Percentiles rank a stretch among this genome's conserved stretches.
Conservation (phyloP, 2,113 vertebrate genomes). For the Perccottus glenii region DNA sequence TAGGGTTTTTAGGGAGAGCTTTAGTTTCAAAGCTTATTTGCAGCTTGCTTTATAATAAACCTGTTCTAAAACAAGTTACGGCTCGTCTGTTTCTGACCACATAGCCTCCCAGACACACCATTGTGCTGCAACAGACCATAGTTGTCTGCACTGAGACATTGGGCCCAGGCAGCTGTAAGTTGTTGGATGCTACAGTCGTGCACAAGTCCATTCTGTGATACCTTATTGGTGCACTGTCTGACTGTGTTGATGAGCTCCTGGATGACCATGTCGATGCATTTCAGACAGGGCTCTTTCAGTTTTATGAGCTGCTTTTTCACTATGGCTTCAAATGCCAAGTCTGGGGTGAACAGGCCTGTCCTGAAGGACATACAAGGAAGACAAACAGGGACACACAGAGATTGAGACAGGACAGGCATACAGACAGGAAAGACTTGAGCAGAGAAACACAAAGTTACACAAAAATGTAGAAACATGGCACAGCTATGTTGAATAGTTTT, state of each 20-base stretch:
- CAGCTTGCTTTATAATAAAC: conserved; percentile 57
- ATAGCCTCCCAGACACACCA: conserved; percentile 42
- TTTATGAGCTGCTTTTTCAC: conserved; percentile 99
- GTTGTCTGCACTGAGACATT: not conserved
- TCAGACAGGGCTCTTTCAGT: conserved; percentile 97
- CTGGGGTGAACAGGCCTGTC: conserved; percentile 98
- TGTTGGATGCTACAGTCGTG: no score
- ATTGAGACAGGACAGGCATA: conserved; percentile 14
- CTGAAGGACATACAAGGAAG: conserved; percentile 77
- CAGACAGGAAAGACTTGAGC: not conserved
- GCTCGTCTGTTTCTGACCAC: conserved; percentile 27
- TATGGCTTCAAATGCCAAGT: conserved; percentile 98
- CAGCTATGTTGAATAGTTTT: not conserved
- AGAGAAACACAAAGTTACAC: conserved; percentile 12
- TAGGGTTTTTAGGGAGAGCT: no score
- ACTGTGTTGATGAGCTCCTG: conserved; percentile 97
- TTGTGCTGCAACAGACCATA: conserved; percentile 1
- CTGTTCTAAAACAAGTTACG: conserved; percentile 20
- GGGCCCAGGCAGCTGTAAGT: not conserved
- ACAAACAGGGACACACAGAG: conserved; percentile 56
- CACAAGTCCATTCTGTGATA: conserved; percentile 78
- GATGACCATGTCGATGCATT: conserved; percentile 97
- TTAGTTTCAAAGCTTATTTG: conserved; percentile 16
- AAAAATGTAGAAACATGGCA: not conserved
- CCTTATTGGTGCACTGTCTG: conserved; percentile 96